Base-by-base conservation (phyloP, 2,888 invertebrate species). In the Amiota minor region DNA sequence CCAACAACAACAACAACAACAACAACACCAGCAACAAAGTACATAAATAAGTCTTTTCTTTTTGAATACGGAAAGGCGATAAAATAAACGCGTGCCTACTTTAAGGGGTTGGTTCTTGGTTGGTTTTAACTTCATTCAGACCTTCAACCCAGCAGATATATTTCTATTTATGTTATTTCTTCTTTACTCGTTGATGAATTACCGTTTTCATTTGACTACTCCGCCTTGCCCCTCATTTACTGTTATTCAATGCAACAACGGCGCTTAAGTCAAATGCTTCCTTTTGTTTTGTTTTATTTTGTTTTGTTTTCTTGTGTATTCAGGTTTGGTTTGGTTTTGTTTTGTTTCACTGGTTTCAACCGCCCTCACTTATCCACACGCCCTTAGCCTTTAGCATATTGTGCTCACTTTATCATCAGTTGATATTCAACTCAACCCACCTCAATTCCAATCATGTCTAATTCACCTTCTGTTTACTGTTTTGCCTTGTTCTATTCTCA, bases 261-360 rank as follows among this genome's bases (percentile, higher is more conserved):
- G 61, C 71, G 45, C 62, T 61, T 53, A 53, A 53, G 53, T 53
- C 12, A 59, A 45, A 61, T 72, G 47, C 65, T 70, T 35, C 35
- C 35, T 35, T 72, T 70, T 77, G 64, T 67, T n/a, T 56, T 49
- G 74, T 53, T 67, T 76, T 65, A 69, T 77, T 76, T 59, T 70
- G 56, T 62, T 76, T 77, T 71, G 64, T 62, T 64, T 61, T 64
- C 53, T 64, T 62, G 50, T 71, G 62, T 65, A 53, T 71, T 71
- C 50, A 12, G 62, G 55, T 53, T 45, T 3, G 35, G 64, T 71
- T 71, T 62, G n/a, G 62, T 65, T 53, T 45, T 3, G 35, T 35
- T 35, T 35, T 35, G 64, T 71, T 71, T 62, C n/a, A 64, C 53
- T 53, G 50, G 8, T 64, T 75, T 74, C 10, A 61, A 20, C 35